Conservation (phyloP, 2,797 vertebrate genomes). For the Pantherophis vulpinus region DNA sequence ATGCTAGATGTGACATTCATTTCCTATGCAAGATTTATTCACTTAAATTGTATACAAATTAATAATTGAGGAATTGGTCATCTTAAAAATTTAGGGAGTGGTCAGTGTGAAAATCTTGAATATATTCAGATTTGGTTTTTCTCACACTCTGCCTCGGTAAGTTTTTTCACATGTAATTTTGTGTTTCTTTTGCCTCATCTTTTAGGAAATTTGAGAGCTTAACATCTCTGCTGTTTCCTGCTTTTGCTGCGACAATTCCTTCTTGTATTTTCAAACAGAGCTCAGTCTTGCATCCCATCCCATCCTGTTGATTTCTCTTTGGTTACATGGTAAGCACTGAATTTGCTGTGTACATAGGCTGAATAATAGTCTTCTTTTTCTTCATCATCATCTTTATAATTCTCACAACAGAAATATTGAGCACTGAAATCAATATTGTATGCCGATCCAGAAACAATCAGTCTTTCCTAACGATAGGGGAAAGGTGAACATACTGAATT, state of each 20-base stretch:
- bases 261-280: conserved; percentile 47
- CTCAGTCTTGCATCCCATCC: conserved; percentile 56
- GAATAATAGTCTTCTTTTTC: conserved; percentile 47
- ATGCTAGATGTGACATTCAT: neutral
- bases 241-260: conserved; percentile 58
- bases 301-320: conserved; percentile 58
- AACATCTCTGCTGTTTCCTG: conserved; percentile 59
- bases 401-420: conserved; percentile 61
- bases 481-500: conserved; percentile 61
- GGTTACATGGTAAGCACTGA: conserved; percentile 61
- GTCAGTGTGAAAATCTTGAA: neutral
- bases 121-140: neutral
- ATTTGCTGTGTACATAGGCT: conserved; percentile 55
- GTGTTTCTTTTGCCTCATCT: conserved; percentile 30
- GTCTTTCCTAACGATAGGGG: conserved; percentile 53
- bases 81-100: neutral
- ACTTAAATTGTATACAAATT: conserved; percentile 5
- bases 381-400: conserved; percentile 13
- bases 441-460: conserved; percentile 55
- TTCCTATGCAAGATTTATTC: neutral
- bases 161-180: conserved; percentile 14
- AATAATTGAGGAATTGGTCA: neutral
- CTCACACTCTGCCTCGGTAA: neutral
- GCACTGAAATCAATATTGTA: conserved; percentile 50
- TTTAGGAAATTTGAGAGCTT: conserved; percentile 58